Evolutionary conservation across 2,113 vertebrate genomes (phyloP), one percentile per base, ranked within the genome.

Genomic region (Sebastes fasciatus): DNA sequence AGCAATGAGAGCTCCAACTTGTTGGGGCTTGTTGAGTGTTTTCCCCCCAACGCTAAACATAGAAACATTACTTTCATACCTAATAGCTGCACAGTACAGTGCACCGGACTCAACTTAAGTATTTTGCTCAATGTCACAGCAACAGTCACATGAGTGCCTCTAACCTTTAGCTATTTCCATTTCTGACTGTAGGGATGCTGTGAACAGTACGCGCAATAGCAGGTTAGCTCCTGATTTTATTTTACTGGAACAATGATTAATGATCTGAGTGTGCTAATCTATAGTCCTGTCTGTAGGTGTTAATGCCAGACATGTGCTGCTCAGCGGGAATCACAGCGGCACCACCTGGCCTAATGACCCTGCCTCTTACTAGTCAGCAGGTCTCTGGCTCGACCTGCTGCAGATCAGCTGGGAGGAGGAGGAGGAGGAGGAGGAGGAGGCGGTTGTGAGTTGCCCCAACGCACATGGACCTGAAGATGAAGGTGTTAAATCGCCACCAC

Each of bases 271-370:
- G 57, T 40, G 62, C 77, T 86, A 71, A 86, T 87, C 86, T 86
- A 74, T 86, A 78, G 76, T 78, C 60, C 19, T 77, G 84, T 64
- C 86, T 89, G 87, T 78, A 77, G 89, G 91, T 83, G 89, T 77
- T 90, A 94, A 94, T 89, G 73, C 62, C 74, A 89, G 82, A 93
- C 94, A 94, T 95, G 92, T 96, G 95, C 86, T 90, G 86, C 94
- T 89, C 92, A 69, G 94, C 75, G 84, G 88, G 91, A 52, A 66
- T 87, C 90, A n/a, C 91, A 83, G 87, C 74, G 68, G 79, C 91
- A 86, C 91, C 91, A 90, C 82, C 88, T 94, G 85, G 90, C 90
- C 89, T 91, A 94, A 94, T 89, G 91, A 93, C 93, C 94, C 90
- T 66, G 82, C 85, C 91, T 93, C 85, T 94, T 93, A 93, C 82